Base-by-base conservation (phyloP, 2,888 invertebrate genomes). In the Meandrusa payeni region DNA sequence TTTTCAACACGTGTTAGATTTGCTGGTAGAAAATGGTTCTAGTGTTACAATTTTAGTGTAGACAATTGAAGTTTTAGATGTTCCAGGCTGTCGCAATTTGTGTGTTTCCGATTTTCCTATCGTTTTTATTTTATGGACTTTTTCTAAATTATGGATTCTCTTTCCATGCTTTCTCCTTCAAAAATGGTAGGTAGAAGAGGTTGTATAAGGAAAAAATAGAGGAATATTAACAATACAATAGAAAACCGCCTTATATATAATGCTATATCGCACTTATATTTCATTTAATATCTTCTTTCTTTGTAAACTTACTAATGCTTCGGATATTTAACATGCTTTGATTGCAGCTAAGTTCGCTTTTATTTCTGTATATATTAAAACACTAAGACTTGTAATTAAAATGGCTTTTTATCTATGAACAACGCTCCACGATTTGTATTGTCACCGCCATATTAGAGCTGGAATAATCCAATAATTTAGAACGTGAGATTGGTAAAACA, bases 131-230 rank as follows among this genome's bases (percentile, higher is more conserved):
- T 64, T 58, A 47, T 59, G 63, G 52, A 60, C 58, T 56, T 66
- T n/a, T 65, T 80, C 71, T 79, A 69, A 85, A 83, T 69, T 67
- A 76, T 81, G 81, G 78, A 78, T 74, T 85, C 83, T 81, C 67
- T 86, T 86, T 87, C 80, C 87, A 87, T 86, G 87, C 86, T 86
- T 65, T 80, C 86, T 81, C 78, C 87, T 77, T 79, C 86, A 76
- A 86, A 85, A 67, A 80, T 87, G 87, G 87, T 87, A 87, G 87
- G 87, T 81, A 79, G 85, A 86, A 63, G 87, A 87, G 87, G 87
- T 87, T 87, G 87, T 87, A 86, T 86, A 75, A 47, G 67, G 69
- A 77, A 70, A 58, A 69, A 73, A 77, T 78, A 80, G 76, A 74
- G 41, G 49, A 50, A 54, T 52, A 54, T 50, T 58, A 59, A 58